phyloP scores from a whole-genome alignment of 2,888 invertebrate species.

The Gastracanthus pulcherrimus region DNA sequence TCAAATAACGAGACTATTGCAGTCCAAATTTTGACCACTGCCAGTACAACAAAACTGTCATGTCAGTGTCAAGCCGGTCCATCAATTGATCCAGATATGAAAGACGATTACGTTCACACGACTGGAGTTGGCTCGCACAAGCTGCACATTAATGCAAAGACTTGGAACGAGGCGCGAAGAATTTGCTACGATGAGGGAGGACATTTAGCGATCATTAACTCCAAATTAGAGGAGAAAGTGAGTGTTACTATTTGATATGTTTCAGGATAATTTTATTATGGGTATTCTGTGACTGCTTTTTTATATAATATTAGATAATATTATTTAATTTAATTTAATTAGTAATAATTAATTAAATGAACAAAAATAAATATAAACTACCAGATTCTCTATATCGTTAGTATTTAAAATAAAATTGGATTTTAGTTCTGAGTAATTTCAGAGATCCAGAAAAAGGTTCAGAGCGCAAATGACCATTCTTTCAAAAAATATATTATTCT shows the following conservation, averaged over 20 bases:
- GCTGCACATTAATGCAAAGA: constrained; percentile 60
- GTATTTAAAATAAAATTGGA: too few species aligned
- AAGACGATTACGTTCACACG: constrained; percentile 65
- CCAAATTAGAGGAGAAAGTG: constrained; percentile 60
- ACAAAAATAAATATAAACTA: too few species aligned
- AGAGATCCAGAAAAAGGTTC: too few species aligned
- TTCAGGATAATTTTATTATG: too few species aligned
- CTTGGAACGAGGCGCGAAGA: constrained; percentile 62
- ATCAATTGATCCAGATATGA: not conserved
- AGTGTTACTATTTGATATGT: constrained; percentile 28
- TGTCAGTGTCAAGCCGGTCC: constrained; percentile 8
- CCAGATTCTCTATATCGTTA: too few species aligned
- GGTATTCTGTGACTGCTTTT: too few species aligned
- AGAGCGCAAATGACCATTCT: too few species aligned
- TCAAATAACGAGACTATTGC: constrained; percentile 1
- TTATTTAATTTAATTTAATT: not conserved
- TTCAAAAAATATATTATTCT: too few species aligned
- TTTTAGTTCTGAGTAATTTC: too few species aligned
- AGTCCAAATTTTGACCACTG: not conserved
- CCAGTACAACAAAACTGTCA: not conserved
- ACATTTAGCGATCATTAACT: constrained; percentile 64
- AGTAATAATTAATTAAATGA: too few species aligned
- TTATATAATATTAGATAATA: too few species aligned
- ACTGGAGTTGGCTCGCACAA: constrained; percentile 67
- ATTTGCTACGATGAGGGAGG: constrained; percentile 62